Evolutionary conservation across 2,888 invertebrate genomes (phyloP), one percentile per base, ranked within the genome.

Genomic region (Cacoxenus indagator): DNA sequence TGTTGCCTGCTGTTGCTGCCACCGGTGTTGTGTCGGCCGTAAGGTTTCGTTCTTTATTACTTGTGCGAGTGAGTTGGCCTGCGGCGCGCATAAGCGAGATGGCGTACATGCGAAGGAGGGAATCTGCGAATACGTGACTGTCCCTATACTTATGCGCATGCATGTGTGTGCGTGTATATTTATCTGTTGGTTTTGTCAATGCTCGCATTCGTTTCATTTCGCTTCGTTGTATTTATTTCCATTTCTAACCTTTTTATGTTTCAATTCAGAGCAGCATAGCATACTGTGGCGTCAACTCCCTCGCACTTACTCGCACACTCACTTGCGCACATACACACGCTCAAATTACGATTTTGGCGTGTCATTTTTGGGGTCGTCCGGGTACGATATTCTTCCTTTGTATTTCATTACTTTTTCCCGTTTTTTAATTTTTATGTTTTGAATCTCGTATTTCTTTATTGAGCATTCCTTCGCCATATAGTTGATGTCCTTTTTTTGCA

Each of bases 131-230:
- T 37, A 37, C 8, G 37, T 37, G 37, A 37, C 37, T 8, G 31
- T 37, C 19, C 14, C 14, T 17, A 17, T 64, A 67, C 69, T 69
- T 72, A 37, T 71, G 37, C 73, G 68, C 69, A 62, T 65, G 55
- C 59, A 51, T 11, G 57, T 64, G 71, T 72, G 4, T 8, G 59
- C 27, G 8, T 43, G 27, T 67, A 22, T 74, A 43, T 55, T 69
- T 74, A 71, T 76, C 31, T 75, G 66, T 81, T 78, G 81, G 76
- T 79, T 77, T 82, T 83, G 83, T 80, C 84, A 78, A 78, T 76
- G 71, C 78, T 43, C 54, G 64, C 70, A 68, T 71, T 68, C 65
- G 71, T 73, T 73, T 68, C 65, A 51, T 68, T 71, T 67, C 68
- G 61, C 68, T 68, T 72, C 64, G 67, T 54, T 61, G 73, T 73